Evolutionary conservation across 2,888 invertebrate species (phyloP).

Genomic region (Lamellibrachia columna): DNA sequence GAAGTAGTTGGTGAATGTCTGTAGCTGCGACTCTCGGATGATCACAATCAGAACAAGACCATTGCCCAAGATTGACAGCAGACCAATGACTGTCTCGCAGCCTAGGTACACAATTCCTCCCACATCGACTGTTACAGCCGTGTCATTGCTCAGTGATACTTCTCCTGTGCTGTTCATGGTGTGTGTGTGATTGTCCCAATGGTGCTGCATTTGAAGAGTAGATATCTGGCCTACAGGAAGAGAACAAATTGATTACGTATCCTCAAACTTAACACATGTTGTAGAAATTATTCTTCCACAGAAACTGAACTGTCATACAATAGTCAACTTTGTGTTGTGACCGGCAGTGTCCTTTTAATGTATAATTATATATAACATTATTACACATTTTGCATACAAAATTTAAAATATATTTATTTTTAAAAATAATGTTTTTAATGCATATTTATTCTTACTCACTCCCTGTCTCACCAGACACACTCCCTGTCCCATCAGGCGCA

Average conservation of each 20-base stretch:
- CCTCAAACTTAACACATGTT: no score
- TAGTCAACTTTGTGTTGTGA: no score
- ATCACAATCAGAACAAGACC: constrained; percentile 35
- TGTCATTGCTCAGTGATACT: background rate
- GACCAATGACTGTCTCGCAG: constrained; percentile 34
- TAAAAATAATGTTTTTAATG: no score
- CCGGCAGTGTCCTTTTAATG: no score
- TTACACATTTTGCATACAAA: no score
- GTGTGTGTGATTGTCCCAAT: background rate
- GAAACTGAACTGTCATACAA: no score
- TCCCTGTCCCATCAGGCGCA: no score
- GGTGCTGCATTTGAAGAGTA: background rate
- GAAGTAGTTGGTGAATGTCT: constrained; percentile 39
- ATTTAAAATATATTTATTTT: no score
- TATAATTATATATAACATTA: no score
- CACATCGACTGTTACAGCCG: background rate
- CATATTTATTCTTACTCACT: no score
- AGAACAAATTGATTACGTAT: background rate
- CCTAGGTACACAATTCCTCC: constrained; percentile 21
- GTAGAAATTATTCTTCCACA: no score
- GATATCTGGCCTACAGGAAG: background rate
- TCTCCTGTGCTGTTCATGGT: background rate
- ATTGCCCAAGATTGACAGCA: constrained; percentile 34
- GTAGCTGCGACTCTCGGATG: constrained; percentile 29
- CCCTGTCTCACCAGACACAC: no score